A percentile compares a stretch with the other conserved stretches of the same genome.
phyloP scores from a whole-genome alignment of 1,140 invertebrate species.

The Bradysia coprophila region DNA sequence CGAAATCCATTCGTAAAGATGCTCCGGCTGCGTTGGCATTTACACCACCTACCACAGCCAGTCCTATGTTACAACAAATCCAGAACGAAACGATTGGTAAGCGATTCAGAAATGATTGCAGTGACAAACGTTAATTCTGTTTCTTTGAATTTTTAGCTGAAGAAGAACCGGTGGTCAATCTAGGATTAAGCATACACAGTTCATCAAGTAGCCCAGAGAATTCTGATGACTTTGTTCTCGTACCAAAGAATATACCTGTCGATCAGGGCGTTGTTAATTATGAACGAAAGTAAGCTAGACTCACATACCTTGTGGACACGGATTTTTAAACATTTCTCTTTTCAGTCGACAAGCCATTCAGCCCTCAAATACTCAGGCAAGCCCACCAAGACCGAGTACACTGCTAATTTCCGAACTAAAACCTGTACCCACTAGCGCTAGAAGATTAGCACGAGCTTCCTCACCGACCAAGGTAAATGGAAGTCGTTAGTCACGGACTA shows the following conservation, averaged over 20 bases:
- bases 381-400: slow-evolving; percentile 46
- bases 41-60: slow-evolving; percentile 18
- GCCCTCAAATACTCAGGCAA: slow-evolving; percentile 18
- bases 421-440: slow-evolving; percentile 53
- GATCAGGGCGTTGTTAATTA: slow-evolving; percentile 14
- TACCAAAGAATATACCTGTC: slow-evolving; percentile 48
- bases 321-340: slow-evolving; percentile 1
- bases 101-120: no score
- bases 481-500: no score
- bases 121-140: no score
- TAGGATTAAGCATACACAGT: slow-evolving; percentile 8
- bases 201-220: slow-evolving; percentile 44
- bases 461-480: slow-evolving; percentile 16
- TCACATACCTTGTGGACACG: neutral
- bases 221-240: slow-evolving; percentile 70
- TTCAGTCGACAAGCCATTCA: neutral
- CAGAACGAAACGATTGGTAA: slow-evolving; percentile 10
- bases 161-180: no score
- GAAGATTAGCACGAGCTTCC: slow-evolving; percentile 19
- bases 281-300: slow-evolving; percentile 9
- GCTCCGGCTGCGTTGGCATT: slow-evolving; percentile 12
- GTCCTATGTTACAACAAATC: slow-evolving; percentile 15
- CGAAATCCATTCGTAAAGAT: neutral
- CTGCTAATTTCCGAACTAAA: slow-evolving; percentile 56
- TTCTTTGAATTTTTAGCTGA: neutral